A percentile compares a stretch with the other conserved stretches of the same genome.
These are phyloP conservation scores for Nemotelus nigrinus DNA, from an alignment of 2,888 invertebrate genomes.

Conservation along the genomic window DNA sequence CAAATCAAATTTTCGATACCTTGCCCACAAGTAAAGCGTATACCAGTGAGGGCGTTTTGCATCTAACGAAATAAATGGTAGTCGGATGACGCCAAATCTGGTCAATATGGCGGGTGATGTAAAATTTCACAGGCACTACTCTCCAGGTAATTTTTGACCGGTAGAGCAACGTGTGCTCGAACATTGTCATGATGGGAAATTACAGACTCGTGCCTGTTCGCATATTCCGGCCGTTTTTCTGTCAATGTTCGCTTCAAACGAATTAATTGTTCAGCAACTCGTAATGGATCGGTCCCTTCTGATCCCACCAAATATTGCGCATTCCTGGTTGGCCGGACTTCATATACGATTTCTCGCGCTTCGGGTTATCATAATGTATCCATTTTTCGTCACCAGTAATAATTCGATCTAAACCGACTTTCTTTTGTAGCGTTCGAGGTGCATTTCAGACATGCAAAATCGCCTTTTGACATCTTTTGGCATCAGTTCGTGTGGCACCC, in stretches of 20 bases:
- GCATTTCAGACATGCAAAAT: background rate
- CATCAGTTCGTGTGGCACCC: no score
- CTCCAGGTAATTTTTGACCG: no score
- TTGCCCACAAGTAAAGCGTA: background rate
- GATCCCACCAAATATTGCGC: background rate
- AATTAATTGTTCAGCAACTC: background rate
- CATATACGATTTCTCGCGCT: no score
- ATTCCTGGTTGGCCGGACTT: background rate
- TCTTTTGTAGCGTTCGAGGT: no score
- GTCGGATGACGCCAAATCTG: no score
- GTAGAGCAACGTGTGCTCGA: no score
- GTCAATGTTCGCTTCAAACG: background rate
- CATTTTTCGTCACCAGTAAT: no score
- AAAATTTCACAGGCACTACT: background rate
- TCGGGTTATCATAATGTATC: no score
- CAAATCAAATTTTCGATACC: background rate
- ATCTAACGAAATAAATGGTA: no score
- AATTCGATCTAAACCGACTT: no score
- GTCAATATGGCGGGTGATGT: background rate
- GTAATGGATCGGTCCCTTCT: background rate
- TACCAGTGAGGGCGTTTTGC: background rate
- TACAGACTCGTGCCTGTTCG: no score
- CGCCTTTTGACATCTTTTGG: background rate
- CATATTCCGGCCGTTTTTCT: background rate
- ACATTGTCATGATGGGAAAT: no score